Evolutionary conservation across 2,113 vertebrate genomes (phyloP), one percentile per base, ranked within the genome.

Genomic region (Gambusia holbrooki): DNA sequence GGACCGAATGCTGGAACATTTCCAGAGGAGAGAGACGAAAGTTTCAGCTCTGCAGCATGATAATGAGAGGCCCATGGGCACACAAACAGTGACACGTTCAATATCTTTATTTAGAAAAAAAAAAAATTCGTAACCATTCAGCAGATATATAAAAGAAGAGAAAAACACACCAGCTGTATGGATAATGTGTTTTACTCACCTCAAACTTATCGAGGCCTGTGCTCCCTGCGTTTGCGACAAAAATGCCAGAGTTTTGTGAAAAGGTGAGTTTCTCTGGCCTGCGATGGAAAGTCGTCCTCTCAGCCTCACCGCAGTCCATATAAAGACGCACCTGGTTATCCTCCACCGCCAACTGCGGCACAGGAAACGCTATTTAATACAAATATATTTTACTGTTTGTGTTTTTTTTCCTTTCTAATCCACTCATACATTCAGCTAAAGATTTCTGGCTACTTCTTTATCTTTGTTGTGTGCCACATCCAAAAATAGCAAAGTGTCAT

Each of bases 201-300:
- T 94, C 95, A 91, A 98, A 99, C 87, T 91, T 96, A 51, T 96
- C 94, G 54, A 98, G 67, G 13, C 96, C 96, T 0, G 96, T 96
- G 73, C 94, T 96, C 81, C 98, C 98, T 0, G 97, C 97, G 11
- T 95, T 99, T 37, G 96, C 96, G 4, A 99, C 95, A 74, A 99
- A 99, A 92, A 99, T 93, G n/a, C 97, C 98, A 0, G 97, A 96
- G 42, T 96, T 95, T 78, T 92, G 92, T 67, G 96, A 95, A 64
- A 99, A 98, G 15, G 72, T 86, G 84, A 99, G 90, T 40, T 92
- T 75, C 19, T 0, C 80, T 25, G 90, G 19, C 32, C 93, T 90
- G 32, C 98, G 93, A 60, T 84, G 93, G 87, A 99, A 96, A 17
- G 71, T 76, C 4, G 92, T 51, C 4, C 81, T 94, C 77, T 96